These are phyloP conservation scores for Anthonomus grandis DNA, from an alignment of 1,140 invertebrate species.

Conservation along the genomic window DNA sequence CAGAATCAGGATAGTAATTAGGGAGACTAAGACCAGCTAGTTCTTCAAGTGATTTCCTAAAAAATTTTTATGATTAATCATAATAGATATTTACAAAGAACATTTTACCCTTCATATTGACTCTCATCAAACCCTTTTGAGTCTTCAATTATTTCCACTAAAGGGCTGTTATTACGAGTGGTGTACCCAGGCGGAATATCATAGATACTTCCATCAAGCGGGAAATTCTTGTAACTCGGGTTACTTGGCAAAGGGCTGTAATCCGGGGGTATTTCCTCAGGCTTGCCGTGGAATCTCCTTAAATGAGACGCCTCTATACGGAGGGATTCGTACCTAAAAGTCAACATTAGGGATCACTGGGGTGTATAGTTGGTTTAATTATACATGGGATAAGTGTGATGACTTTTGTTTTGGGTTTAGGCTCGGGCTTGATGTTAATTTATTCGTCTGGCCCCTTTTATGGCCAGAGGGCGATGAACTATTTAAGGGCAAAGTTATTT, in stretches of 20 bases:
- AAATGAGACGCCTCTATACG: not conserved
- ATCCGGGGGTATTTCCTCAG: slow-evolving; percentile 16
- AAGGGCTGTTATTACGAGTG: slow-evolving; percentile 1
- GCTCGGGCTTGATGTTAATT: too few relatives aligned
- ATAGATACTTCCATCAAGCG: slow-evolving; percentile 1
- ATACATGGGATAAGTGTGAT: too few relatives aligned
- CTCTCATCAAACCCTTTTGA: too few relatives aligned
- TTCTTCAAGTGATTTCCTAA: slow-evolving; percentile 31
- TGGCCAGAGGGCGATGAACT: too few relatives aligned
- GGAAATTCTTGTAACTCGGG: not conserved
- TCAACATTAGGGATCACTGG: not conserved
- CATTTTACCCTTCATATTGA: too few relatives aligned
- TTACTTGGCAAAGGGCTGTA: slow-evolving; percentile 9
- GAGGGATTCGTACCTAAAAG: slow-evolving; percentile 13
- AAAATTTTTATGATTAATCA: too few relatives aligned
- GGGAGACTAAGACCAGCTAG: slow-evolving; percentile 43
- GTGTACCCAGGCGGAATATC: slow-evolving; percentile 7
- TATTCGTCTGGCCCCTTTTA: too few relatives aligned
- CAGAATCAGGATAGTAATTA: slow-evolving; percentile 50
- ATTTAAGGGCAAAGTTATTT: too few relatives aligned
- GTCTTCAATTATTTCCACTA: slow-evolving; percentile 1
- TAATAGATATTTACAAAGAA: too few relatives aligned
- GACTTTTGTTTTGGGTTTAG: too few relatives aligned
- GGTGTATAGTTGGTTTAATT: not conserved
- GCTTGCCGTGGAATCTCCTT: slow-evolving; percentile 1